Base-by-base conservation (phyloP, 2,113 vertebrate genomes). In the Corythornis madagascariensis region DNA sequence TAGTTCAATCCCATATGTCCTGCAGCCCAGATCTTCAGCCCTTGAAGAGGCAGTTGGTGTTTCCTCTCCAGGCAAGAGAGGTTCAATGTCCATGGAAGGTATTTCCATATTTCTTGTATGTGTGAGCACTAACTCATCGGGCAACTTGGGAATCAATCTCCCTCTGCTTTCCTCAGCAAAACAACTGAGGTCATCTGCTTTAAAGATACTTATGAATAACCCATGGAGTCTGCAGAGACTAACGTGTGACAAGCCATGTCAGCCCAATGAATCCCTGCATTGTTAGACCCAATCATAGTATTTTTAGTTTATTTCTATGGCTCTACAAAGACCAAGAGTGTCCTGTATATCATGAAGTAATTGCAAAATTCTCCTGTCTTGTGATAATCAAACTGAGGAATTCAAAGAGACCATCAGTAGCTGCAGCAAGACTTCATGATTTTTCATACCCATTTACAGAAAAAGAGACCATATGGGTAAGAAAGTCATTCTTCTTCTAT, bases 251-350 rank as follows among this genome's bases (percentile, higher is more conserved):
- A 92, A 80, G 71, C 86, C 90, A 92, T 88, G 84, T 18, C 77
- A 64, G 86, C 80, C 86, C 55, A 75, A 92, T 97, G 94, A 97
- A 97, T 96, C 72, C 93, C 67, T 60, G 10, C 93, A 90, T 96
- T 97, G 96, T 97, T 77, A 79, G 64, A 33, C 61, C 24, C 6
- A 42, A 59, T 83, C 87, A 53, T 7, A 95, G 55, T 87, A 92
- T 71, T 95, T 94, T 96, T 93, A 97, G 90, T 94, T 93, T 83
- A 87, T 72, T 96, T 88, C 91, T 97, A 88, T 88, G 69, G 42
- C 56, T 74, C 72, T 91, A 98, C 96, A 98, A 98, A 98, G 96
- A 95, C 45, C 86, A 65, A 86, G 88, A 95, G 97, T 95, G 97
- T 98, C 97, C 50, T 40, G 57, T 53, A 71, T 93, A 79, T 42